A percentile compares a stretch with the other conserved stretches of the same genome.
Conservation (phyloP, 2,888 invertebrate genomes). For the Phyto melanocephala region DNA sequence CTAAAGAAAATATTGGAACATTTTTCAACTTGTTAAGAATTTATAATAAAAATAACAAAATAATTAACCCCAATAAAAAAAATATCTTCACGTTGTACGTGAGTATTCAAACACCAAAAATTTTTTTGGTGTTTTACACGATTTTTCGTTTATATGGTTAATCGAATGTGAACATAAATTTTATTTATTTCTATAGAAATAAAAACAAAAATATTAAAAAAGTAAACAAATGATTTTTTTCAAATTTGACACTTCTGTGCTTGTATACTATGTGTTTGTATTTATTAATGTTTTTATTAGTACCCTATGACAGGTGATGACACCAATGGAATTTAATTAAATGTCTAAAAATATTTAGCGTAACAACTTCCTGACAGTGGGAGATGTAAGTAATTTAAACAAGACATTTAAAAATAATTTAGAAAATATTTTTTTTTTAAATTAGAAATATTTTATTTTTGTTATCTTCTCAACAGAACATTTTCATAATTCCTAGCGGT, state of each 20-base stretch:
- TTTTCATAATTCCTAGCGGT: too few relatives aligned
- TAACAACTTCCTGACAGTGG: too few relatives aligned
- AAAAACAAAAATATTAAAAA: background rate
- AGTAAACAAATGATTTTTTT: slow-evolving; percentile 16
- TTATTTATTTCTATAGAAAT: slow-evolving; percentile 29
- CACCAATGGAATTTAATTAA: background rate
- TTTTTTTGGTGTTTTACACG: slow-evolving; percentile 46
- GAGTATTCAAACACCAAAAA: slow-evolving; percentile 27
- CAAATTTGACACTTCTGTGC: slow-evolving; percentile 33
- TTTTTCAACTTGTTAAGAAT: too few relatives aligned
- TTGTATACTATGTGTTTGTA: background rate
- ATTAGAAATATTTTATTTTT: too few relatives aligned
- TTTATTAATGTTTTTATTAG: slow-evolving; percentile 8
- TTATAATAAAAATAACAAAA: background rate
- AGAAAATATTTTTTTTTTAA: too few relatives aligned
- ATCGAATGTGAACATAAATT: slow-evolving; percentile 22
- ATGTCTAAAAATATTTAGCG: too few relatives aligned
- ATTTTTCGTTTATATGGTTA: slow-evolving; percentile 38
- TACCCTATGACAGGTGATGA: background rate
- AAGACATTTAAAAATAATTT: too few relatives aligned
- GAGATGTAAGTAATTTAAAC: too few relatives aligned
- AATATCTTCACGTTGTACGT: slow-evolving; percentile 27
- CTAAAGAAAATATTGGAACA: too few relatives aligned
- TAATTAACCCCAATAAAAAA: slow-evolving; percentile 22
- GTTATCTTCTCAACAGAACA: too few relatives aligned